These are phyloP conservation scores for Hymenochirus boettgeri DNA, from an alignment of 2,113 vertebrate genomes.

Conservation along the genomic window DNA sequence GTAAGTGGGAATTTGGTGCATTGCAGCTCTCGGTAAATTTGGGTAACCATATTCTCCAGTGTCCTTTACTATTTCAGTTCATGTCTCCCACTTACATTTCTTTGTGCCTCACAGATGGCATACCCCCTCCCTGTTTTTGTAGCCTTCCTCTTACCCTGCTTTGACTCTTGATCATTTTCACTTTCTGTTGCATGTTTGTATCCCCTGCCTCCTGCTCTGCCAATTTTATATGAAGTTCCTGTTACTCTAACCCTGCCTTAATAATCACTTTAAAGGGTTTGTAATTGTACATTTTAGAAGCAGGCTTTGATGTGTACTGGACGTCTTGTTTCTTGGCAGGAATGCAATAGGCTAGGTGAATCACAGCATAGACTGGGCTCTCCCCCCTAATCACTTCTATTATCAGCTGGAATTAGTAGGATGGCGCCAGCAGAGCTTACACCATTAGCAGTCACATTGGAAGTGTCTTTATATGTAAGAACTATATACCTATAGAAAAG, in stretches of 20 bases:
- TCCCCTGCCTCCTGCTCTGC: neutral
- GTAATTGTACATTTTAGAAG: slow-evolving; percentile 1
- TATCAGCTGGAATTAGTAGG: slow-evolving; percentile 50
- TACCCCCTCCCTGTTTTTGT: neutral
- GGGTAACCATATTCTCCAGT: too few relatives aligned
- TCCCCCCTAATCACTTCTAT: slow-evolving; percentile 31
- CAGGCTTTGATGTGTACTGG: slow-evolving; percentile 6
- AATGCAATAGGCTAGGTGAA: slow-evolving; percentile 4
- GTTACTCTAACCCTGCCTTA: neutral
- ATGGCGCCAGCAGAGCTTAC: slow-evolving; percentile 54
- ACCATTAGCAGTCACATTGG: slow-evolving; percentile 44
- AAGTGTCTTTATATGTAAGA: neutral
- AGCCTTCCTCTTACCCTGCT: too few relatives aligned
- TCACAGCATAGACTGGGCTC: slow-evolving; percentile 5
- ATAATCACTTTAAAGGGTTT: neutral
- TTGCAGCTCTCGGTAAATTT: too few relatives aligned
- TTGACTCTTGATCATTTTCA: neutral
- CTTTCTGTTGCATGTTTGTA: neutral
- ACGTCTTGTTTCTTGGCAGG: slow-evolving; percentile 10
- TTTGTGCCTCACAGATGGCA: neutral
- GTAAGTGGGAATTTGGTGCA: too few relatives aligned
- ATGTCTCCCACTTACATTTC: neutral
- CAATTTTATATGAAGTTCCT: neutral
- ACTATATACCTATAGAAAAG: slow-evolving; percentile 9
- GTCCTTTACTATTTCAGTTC: neutral